phyloP scores from a whole-genome alignment of 2,797 vertebrate species.

The Argya squamiceps region DNA sequence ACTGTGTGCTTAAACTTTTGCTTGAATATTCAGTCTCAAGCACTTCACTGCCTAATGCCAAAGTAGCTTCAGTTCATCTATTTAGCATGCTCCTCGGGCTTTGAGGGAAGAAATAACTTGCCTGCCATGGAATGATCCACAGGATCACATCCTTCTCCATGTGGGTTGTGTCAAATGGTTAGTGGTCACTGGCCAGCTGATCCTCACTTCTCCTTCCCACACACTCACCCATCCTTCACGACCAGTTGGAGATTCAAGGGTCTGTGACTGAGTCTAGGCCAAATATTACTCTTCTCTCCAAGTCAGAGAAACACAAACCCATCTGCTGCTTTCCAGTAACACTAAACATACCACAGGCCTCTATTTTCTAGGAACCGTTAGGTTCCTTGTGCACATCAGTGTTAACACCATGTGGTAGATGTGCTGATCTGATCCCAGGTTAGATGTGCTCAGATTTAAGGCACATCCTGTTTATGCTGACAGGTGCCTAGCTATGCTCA shows the following conservation, averaged over 20 bases:
- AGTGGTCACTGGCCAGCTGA: not conserved
- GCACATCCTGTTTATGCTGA: not conserved
- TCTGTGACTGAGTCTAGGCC: not conserved
- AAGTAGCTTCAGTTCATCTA: not conserved
- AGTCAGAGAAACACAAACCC: not conserved
- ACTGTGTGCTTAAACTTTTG: not conserved
- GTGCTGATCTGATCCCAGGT: not conserved
- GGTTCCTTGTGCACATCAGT: not conserved
- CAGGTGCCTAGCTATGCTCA: not conserved
- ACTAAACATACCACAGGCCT: not conserved
- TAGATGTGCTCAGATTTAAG: not conserved
- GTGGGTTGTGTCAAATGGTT: not conserved
- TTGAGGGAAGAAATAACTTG: not conserved
- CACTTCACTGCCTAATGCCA: not conserved
- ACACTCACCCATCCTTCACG: not conserved
- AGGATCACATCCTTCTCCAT: not conserved
- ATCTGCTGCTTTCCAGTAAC: not conserved
- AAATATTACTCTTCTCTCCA: not conserved
- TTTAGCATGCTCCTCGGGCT: not conserved
- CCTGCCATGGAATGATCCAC: not conserved
- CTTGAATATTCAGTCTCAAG: not conserved
- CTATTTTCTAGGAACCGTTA: not conserved
- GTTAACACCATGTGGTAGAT: not conserved
- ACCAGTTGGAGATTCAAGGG: not conserved
- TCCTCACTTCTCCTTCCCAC: not conserved